These are phyloP conservation scores for Hydrozoanthus gracilis DNA, from an alignment of 92 coral and sea anemone species.

Conservation along the genomic window DNA sequence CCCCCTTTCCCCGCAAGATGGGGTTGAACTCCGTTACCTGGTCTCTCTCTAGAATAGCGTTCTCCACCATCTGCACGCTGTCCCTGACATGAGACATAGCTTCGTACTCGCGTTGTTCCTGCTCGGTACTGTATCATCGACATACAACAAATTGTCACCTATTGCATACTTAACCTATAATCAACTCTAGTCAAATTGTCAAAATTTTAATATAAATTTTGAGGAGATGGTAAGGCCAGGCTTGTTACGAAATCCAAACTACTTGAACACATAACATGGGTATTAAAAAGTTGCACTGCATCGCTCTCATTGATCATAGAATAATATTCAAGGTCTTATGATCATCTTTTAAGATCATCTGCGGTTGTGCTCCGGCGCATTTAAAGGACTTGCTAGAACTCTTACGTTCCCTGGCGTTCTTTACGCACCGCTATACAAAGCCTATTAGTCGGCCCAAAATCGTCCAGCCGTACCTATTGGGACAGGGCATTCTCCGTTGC, in stretches of 20 bases:
- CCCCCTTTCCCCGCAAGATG: neutral
- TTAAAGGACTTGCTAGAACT: neutral
- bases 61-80: slow-evolving; percentile 99
- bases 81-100: slow-evolving; percentile 95
- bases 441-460: neutral
- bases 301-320: neutral
- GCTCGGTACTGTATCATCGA: slow-evolving; percentile 68
- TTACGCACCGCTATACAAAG: neutral
- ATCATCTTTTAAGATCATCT: neutral
- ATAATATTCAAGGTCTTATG: neutral
- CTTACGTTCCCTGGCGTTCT: neutral
- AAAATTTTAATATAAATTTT: too few relatives aligned
- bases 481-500: neutral
- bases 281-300: neutral
- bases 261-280: neutral
- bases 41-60: slow-evolving; percentile 94
- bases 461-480: neutral
- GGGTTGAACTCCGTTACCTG: slow-evolving; percentile 67
- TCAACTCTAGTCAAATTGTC: neutral
- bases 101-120: slow-evolving; percentile 93
- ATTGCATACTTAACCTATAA: neutral
- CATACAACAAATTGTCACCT: neutral
- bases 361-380: slow-evolving; percentile 5
- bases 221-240: too few relatives aligned
- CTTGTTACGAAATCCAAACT: neutral